A percentile compares a stretch with the other conserved stretches of the same genome.
Conservation (phyloP, 2,888 invertebrate genomes). For the Ormyrus pomaceus region DNA sequence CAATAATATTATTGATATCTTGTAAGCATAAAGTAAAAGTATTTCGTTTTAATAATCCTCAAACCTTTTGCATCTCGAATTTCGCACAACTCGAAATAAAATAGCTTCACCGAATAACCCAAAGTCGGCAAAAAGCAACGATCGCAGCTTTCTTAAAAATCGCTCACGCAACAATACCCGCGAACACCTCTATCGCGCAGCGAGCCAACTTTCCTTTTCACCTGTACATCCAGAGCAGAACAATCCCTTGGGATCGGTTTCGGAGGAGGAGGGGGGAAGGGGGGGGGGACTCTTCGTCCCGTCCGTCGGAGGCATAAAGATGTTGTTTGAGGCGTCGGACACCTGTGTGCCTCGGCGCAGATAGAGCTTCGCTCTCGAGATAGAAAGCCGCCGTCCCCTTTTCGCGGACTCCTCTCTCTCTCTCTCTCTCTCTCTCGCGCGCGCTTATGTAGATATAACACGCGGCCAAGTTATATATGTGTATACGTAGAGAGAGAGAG, state of each 20-base stretch:
- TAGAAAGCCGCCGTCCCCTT: conserved; percentile 8
- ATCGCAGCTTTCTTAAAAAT: too few relatives aligned
- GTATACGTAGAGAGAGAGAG: not conserved
- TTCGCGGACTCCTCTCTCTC: conserved; percentile 19
- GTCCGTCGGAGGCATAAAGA: conserved; percentile 62
- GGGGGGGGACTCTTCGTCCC: not conserved
- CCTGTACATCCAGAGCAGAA: not conserved
- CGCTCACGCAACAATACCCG: not conserved
- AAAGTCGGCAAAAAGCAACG: too few relatives aligned
- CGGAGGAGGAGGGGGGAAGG: not conserved
- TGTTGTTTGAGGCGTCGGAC: conserved; percentile 73
- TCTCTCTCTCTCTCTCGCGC: conserved; percentile 57
- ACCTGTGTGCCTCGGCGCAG: conserved; percentile 66
- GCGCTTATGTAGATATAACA: conserved; percentile 66
- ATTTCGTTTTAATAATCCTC: too few relatives aligned
- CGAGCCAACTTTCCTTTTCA: not conserved
- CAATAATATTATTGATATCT: too few relatives aligned
- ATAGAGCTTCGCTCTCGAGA: conserved; percentile 1
- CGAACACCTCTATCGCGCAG: not conserved
- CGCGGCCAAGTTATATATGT: not conserved
- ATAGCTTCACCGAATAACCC: too few relatives aligned
- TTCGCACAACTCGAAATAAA: too few relatives aligned
- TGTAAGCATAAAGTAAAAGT: too few relatives aligned
- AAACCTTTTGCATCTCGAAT: too few relatives aligned
- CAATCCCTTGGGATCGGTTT: not conserved